phyloP scores from a whole-genome alignment of 2,888 invertebrate genomes.

The Lycaena phlaeas region DNA sequence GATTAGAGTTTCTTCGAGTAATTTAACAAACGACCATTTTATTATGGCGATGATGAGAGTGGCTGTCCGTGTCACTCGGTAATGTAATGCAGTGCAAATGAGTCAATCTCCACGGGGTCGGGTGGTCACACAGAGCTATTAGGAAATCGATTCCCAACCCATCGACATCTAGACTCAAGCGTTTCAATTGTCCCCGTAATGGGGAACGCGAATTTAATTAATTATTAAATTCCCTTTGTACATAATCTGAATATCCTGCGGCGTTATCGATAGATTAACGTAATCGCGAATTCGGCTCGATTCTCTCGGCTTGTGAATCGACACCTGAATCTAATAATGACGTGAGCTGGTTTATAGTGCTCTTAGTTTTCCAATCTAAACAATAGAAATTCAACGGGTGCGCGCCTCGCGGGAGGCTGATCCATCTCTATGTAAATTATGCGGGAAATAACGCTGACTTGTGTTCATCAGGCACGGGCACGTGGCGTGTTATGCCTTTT shows the following conservation, averaged over 20 bases:
- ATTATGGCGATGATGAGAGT: slow-evolving; percentile 66
- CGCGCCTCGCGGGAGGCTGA: slow-evolving; percentile 60
- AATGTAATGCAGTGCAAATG: slow-evolving; percentile 73
- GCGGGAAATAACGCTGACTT: slow-evolving; percentile 63
- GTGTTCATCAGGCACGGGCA: slow-evolving; percentile 48
- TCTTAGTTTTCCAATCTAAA: slow-evolving; percentile 73
- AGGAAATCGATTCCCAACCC: slow-evolving; percentile 59
- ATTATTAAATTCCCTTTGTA: slow-evolving; percentile 24
- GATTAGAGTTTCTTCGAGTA: not conserved
- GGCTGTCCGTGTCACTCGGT: slow-evolving; percentile 63
- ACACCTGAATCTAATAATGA: slow-evolving; percentile 55
- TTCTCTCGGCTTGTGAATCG: slow-evolving; percentile 22
- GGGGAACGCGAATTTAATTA: slow-evolving; percentile 30
- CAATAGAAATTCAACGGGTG: slow-evolving; percentile 73
- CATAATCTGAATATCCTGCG: slow-evolving; percentile 12
- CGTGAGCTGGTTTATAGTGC: slow-evolving; percentile 35
- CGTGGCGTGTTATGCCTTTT: slow-evolving; percentile 25
- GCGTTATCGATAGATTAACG: slow-evolving; percentile 4
- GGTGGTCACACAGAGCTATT: slow-evolving; percentile 57
- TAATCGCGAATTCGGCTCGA: slow-evolving; percentile 10
- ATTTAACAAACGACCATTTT: slow-evolving; percentile 38
- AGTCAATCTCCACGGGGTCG: slow-evolving; percentile 66
- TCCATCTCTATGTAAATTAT: slow-evolving; percentile 73
- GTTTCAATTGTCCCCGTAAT: slow-evolving; percentile 34
- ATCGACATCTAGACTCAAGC: slow-evolving; percentile 27